Evolutionary conservation across 2,888 invertebrate genomes (phyloP), one percentile per base, ranked within the genome.

Genomic region (Heliconius sara): DNA sequence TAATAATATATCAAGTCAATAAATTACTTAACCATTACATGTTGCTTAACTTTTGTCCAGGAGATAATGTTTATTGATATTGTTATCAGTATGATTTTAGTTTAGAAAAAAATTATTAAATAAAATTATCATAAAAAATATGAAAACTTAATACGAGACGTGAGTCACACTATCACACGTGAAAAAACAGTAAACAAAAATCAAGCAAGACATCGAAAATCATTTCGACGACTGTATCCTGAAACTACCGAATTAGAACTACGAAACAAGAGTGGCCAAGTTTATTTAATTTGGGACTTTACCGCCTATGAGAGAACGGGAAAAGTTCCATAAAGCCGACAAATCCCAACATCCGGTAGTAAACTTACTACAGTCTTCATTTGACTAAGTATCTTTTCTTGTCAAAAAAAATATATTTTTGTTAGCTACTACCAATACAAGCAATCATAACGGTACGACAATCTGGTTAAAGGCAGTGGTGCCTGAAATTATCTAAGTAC

Each of bases 401-500:
- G 90, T 90, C 80, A 82, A 87, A 87, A 87, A 86, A 78, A 82
- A 67, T 80, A 74, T 63, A 57, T 76, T 77, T 27, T 10, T 5
- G n/a, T n/a, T 39, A 63, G n/a, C 16, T 74, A 72, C 2, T 25
- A 76, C 60, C 27, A 57, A 73, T 76, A 80, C 43, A 77, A 78
- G 80, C 80, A 84, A 86, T 86, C 84, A 85, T 88, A 89, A 89
- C 88, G 86, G 90, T 90, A 88, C 84, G 85, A 85, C 87, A 88
- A 83, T 83, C 88, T 88, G 90, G 88, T 90, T 91, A 92, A 89
- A 88, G 85, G 86, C 91, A 90, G 86, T 86, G 89, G 89, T 89
- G 92, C 91, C 90, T 93, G 91, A 91, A 93, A 91, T 89, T 86
- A 89, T 88, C 76, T 74, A 80, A 89, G 88, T 90, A 90, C 88